These are phyloP conservation scores for Odocoileus virginianus DNA, from an alignment of 2,113 vertebrate genomes.

Conservation along the genomic window DNA sequence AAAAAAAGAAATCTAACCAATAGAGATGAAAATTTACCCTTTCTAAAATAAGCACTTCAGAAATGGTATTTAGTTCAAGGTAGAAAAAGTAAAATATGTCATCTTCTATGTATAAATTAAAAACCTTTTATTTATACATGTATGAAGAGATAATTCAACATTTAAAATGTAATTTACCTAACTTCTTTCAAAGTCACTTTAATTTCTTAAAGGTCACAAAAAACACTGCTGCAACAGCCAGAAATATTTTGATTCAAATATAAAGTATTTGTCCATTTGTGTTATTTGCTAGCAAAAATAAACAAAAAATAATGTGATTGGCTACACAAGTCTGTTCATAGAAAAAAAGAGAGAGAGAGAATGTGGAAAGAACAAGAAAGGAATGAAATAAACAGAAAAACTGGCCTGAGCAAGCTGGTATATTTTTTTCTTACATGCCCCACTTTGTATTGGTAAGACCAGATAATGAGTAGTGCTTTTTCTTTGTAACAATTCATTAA, in stretches of 20 bases:
- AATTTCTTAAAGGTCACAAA: constrained; percentile 4
- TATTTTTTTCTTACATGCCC: constrained; percentile 62
- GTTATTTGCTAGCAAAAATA: constrained; percentile 31
- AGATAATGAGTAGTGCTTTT: constrained; percentile 84
- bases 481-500: constrained; percentile 89
- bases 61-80: constrained; percentile 8
- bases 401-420: constrained; percentile 61
- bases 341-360: not conserved
- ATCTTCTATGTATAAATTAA: not conserved
- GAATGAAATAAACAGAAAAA: constrained; percentile 54
- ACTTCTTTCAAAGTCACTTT: constrained; percentile 28
- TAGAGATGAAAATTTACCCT: not conserved
- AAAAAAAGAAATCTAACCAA: not conserved
- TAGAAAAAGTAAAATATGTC: not conserved
- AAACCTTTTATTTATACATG: not conserved
- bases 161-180: constrained; percentile 14
- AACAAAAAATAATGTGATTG: not conserved
- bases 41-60: constrained; percentile 25
- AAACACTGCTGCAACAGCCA: constrained; percentile 2
- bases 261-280: constrained; percentile 34
- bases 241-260: constrained; percentile 45
- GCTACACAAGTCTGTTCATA: not conserved
- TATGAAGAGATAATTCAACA: not conserved
- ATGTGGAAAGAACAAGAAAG: not conserved
- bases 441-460: constrained; percentile 83